Evolutionary conservation across 2,888 invertebrate genomes (phyloP), one percentile per base, ranked within the genome.

Genomic region (Leptopterna dolabrata): DNA sequence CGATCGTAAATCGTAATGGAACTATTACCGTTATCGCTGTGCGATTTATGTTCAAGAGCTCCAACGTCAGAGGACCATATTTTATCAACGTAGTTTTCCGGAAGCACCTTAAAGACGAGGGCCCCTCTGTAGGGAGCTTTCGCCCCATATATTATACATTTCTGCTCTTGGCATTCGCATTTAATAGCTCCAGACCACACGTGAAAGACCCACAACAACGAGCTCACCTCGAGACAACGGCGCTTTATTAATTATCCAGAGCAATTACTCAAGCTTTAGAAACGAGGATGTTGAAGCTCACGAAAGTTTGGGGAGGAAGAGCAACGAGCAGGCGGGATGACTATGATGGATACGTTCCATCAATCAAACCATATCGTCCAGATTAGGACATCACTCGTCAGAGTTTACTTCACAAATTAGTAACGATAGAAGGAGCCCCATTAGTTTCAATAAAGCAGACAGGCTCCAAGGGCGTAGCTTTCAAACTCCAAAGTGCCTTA

Each of bases 341-440:
- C 78, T 78, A 45, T 78, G 78, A 78, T 78, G 78, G 78, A 78
- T 78, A 45, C 47, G 78, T 27, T 19, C 78, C 78, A 78, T 78
- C 78, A 78, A 78, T 78, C 78, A 78, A 78, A 78, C 47, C 78
- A 78, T 78, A 78, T 78, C 78, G 78, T 78, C 78, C 78, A 78
- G 78, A 78, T 78, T 78, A 78, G 78, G 78, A 78, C 78, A 78
- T 78, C 78, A 45, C 78, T 78, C 78, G 78, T 78, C 78, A 45
- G 78, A 47, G 78, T 47, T 78, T 78, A 78, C 78, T 78, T 47
- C 78, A 78, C 78, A 78, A 78, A 78, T 78, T 78, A 78, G 78
- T 78, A 36, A 78, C 41, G 78, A 78, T 78, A 78, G 45, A 45
- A 45, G 78, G 47, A 36, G 24, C 73, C 45, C 78, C 78, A 78